Percentiles rank a stretch among this genome's conserved stretches.
Conservation (phyloP, 2,797 vertebrate genomes). For the Psittacula echo region DNA sequence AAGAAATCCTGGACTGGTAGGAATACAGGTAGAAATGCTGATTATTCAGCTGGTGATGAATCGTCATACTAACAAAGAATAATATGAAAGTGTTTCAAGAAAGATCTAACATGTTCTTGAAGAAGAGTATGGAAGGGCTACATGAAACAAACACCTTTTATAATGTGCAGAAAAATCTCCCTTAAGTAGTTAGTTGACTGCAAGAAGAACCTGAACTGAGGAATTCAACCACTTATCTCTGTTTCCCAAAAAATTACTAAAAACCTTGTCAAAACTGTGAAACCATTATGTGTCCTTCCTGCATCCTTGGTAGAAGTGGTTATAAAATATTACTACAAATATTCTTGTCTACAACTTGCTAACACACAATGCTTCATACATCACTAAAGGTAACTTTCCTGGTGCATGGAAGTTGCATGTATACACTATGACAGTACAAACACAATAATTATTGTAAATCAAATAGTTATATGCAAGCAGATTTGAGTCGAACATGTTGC, state of each 20-base stretch:
- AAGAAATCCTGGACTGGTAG: background rate
- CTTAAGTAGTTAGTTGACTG: background rate
- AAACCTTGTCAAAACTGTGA: background rate
- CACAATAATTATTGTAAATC: slow-evolving; percentile 59
- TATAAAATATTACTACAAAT: background rate
- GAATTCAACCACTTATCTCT: background rate
- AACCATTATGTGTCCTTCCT: background rate
- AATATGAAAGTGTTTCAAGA: background rate
- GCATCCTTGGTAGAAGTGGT: background rate
- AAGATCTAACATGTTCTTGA: background rate
- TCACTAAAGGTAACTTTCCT: background rate
- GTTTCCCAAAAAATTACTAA: background rate
- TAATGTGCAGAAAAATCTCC: background rate
- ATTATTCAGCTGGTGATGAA: background rate
- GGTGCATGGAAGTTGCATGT: background rate
- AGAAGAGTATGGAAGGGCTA: background rate
- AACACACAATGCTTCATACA: background rate
- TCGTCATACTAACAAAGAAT: background rate
- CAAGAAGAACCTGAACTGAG: background rate
- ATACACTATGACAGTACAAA: background rate
- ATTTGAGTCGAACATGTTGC: background rate
- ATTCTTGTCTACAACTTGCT: background rate
- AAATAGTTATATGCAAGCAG: background rate
- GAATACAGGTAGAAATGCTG: background rate
- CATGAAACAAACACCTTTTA: background rate